Evolutionary conservation across 2,797 vertebrate species (phyloP).

Genomic region (Sus cebifrons): DNA sequence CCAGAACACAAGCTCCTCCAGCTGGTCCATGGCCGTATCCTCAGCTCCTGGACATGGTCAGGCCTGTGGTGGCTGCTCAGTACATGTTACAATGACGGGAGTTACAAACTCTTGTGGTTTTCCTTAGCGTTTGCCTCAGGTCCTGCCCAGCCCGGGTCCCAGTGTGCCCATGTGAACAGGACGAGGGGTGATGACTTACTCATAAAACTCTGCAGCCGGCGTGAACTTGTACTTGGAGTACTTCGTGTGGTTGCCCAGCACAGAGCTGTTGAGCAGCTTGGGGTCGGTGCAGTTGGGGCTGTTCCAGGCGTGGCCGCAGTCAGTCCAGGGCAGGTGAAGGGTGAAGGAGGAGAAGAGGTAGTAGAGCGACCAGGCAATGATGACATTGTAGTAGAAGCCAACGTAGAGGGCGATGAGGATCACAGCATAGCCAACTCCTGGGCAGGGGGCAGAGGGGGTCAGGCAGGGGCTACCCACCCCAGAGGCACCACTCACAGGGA

Average conservation of each 20-base stretch:
- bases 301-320: constrained; percentile 96
- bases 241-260: constrained; percentile 93
- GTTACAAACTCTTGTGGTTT: not conserved
- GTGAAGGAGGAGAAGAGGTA: constrained; percentile 98
- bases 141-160: not conserved
- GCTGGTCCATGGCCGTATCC: rapidly evolving
- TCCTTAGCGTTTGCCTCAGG: not conserved
- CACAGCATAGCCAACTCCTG: constrained; percentile 99
- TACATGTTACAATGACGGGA: rapidly evolving
- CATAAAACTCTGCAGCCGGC: constrained; percentile 98
- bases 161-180: not conserved
- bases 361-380: constrained; percentile 99
- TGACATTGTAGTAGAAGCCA: constrained; percentile 99
- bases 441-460: constrained; percentile 75
- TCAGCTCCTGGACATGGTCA: not conserved
- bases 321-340: constrained; percentile 95
- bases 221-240: constrained; percentile 98
- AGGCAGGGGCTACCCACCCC: not conserved
- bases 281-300: constrained; percentile 96
- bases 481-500: not conserved
- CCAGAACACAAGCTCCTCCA: not conserved
- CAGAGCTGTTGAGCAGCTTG: constrained; percentile 92
- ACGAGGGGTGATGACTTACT: constrained; percentile 93
- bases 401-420: constrained; percentile 99
- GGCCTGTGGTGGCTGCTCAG: not conserved